Evolutionary conservation across 2,797 vertebrate genomes (phyloP).

Genomic region (Typhlichthys subterraneus): DNA sequence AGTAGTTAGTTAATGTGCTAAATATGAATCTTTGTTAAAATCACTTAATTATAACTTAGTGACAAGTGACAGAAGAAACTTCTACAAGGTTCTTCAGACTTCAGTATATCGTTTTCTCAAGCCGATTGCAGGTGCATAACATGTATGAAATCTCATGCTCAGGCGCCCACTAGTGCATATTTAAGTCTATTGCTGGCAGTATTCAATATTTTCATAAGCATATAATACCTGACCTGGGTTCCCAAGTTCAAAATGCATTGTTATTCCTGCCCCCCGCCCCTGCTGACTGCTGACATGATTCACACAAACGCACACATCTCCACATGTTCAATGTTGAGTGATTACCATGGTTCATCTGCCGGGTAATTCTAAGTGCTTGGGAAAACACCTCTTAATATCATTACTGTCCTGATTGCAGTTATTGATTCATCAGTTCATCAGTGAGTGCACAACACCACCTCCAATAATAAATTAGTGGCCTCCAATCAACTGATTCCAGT

Average conservation of each 20-base stretch:
- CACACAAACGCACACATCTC: conserved; percentile 9
- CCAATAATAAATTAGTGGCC: conserved; percentile 46
- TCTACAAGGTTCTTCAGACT: not conserved
- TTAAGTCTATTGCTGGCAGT: conserved; percentile 39
- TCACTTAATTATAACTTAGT: too few species aligned
- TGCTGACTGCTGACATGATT: not conserved
- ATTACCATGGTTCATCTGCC: conserved; percentile 40
- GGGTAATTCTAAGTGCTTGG: conserved; percentile 42
- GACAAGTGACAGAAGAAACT: too few species aligned
- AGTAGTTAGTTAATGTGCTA: too few species aligned
- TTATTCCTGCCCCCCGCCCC: not conserved
- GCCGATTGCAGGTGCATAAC: not conserved
- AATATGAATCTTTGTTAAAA: too few species aligned
- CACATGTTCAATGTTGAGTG: conserved; percentile 13
- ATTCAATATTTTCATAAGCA: not conserved
- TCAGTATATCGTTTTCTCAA: not conserved
- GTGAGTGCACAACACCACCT: conserved; percentile 21
- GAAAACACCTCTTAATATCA: conserved; percentile 59
- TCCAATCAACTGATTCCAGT: conserved; percentile 24
- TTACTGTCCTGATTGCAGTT: conserved; percentile 65
- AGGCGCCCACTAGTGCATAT: conserved; percentile 73
- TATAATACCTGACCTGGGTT: conserved; percentile 5
- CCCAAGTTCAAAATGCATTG: conserved; percentile 15
- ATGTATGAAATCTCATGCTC: conserved; percentile 46
- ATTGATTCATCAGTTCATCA: conserved; percentile 63